Evolutionary conservation across 2,888 invertebrate genomes (phyloP).

Genomic region (Andrena hattorfiana): DNA sequence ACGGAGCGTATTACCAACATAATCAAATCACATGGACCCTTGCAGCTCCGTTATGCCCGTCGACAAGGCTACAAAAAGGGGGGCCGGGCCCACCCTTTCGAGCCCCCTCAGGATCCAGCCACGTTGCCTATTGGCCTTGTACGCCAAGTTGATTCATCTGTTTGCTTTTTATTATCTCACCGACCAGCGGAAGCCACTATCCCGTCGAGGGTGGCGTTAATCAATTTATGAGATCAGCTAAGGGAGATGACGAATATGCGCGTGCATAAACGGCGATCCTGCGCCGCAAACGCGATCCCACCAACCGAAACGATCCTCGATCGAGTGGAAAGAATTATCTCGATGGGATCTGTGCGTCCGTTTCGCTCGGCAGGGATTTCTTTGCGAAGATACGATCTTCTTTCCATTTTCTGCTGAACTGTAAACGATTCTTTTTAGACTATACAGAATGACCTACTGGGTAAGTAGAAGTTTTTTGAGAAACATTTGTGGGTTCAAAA

Average conservation of each 20-base stretch:
- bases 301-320: conserved; percentile 34
- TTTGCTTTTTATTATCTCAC: conserved; percentile 78
- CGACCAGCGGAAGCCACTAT: conserved; percentile 50
- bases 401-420: no score
- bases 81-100: conserved; percentile 41
- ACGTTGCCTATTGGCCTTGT: conserved; percentile 38
- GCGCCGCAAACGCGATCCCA: neutral
- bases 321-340: conserved; percentile 45
- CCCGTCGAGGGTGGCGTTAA: conserved; percentile 53
- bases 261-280: conserved; percentile 25
- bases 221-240: conserved; percentile 66
- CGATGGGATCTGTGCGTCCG: neutral
- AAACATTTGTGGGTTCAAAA: no score
- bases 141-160: conserved; percentile 71
- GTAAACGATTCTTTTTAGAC: no score
- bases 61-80: conserved; percentile 44
- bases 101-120: conserved; percentile 24
- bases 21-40: conserved; percentile 78
- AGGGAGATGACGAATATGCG: conserved; percentile 45
- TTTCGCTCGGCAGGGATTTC: neutral
- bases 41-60: conserved; percentile 51
- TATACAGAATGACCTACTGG: no score
- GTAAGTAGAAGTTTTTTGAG: no score
- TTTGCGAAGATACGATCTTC: no score
- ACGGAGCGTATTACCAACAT: conserved; percentile 77